These are phyloP conservation scores for Ageneiosus marmoratus DNA, from an alignment of 2,113 vertebrate genomes.

Conservation along the genomic window DNA sequence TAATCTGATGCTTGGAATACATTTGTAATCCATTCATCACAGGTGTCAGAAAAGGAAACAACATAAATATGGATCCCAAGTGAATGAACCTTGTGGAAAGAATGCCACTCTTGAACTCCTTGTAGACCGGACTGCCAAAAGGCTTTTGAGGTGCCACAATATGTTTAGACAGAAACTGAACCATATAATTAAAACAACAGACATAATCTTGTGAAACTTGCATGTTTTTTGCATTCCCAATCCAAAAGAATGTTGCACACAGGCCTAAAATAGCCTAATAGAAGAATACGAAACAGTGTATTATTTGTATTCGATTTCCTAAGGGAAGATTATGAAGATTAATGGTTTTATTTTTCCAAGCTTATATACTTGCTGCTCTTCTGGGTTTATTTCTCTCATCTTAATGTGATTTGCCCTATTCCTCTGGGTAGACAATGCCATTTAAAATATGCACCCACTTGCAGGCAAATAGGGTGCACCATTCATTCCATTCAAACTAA, in stretches of 20 bases:
- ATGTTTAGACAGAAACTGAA: not conserved
- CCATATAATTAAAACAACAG: slow-evolving; percentile 23
- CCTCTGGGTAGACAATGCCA: slow-evolving; percentile 56
- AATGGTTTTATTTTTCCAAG: slow-evolving; percentile 59
- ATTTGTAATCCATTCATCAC: slow-evolving; percentile 37
- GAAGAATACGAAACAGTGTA: slow-evolving; percentile 48
- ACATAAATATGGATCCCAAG: slow-evolving; percentile 16
- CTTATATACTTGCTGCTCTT: slow-evolving; percentile 52
- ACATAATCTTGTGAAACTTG: slow-evolving; percentile 16
- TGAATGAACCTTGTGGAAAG: not conserved
- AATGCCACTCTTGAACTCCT: slow-evolving; percentile 18
- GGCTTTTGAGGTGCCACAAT: not conserved
- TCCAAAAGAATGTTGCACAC: slow-evolving; percentile 32
- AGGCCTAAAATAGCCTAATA: slow-evolving; percentile 42
- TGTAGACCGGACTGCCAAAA: slow-evolving; percentile 5
- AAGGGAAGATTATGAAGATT: slow-evolving; percentile 57
- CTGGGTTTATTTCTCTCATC: slow-evolving; percentile 38
- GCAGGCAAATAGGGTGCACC: slow-evolving; percentile 26
- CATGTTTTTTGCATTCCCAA: slow-evolving; percentile 20
- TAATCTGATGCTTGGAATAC: slow-evolving; percentile 22
- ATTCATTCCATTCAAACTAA: slow-evolving; percentile 39
- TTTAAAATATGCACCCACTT: slow-evolving; percentile 58
- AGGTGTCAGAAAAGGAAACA: slow-evolving; percentile 11
- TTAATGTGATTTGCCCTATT: slow-evolving; percentile 57
- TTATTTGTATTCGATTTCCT: slow-evolving; percentile 60